Evolutionary conservation across 2,113 vertebrate species (phyloP).

Genomic region (Oenanthe oenanthe): DNA sequence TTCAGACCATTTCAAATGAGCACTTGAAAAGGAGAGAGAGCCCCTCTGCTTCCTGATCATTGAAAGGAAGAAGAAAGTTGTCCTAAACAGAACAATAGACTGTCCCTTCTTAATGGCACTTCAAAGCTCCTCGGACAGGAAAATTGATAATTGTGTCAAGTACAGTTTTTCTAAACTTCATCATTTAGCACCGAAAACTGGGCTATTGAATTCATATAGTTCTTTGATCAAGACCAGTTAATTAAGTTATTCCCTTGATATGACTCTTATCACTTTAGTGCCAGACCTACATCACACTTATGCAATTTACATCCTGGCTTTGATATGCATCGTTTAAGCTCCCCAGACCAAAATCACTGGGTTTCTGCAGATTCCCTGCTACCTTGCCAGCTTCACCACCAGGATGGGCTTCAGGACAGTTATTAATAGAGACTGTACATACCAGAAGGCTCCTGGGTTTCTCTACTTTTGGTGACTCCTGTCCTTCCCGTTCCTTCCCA

Average conservation of each 20-base stretch:
- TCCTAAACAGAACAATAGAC: conserved; percentile 34
- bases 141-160: conserved; percentile 69
- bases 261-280: conserved; percentile 61
- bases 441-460: not conserved
- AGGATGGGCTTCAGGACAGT: not conserved
- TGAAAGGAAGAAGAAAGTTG: conserved; percentile 13
- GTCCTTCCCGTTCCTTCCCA: not conserved
- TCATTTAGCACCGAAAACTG: conserved; percentile 55
- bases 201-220: conserved; percentile 65
- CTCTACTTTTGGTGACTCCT: not conserved
- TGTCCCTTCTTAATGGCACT: conserved; percentile 60
- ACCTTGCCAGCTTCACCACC: not conserved
- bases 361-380: not conserved
- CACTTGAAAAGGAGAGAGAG: conserved; percentile 31
- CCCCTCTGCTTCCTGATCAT: conserved; percentile 9
- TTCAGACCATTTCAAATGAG: conserved; percentile 8
- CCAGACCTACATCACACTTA: conserved; percentile 66
- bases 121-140: conserved; percentile 64
- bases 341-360: not conserved
- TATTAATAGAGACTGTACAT: not conserved
- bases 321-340: conserved; percentile 54
- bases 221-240: conserved; percentile 74
- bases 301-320: not conserved
- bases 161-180: conserved; percentile 60
- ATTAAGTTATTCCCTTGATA: conserved; percentile 76